Percentiles rank a stretch among this genome's conserved stretches.
These are phyloP conservation scores for Salticus scenicus DNA, from an alignment of 2,888 invertebrate genomes.

Conservation along the genomic window DNA sequence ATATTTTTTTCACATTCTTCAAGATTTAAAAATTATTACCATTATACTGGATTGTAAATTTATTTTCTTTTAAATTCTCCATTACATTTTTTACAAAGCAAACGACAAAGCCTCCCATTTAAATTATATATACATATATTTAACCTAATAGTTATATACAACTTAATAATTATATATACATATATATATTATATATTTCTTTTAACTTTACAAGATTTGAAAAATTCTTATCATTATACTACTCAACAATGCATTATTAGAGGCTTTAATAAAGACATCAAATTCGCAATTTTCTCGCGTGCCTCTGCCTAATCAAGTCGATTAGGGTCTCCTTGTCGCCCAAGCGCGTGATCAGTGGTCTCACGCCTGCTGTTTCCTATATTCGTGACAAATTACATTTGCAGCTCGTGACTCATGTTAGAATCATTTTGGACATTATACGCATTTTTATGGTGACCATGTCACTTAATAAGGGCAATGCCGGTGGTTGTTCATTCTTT, in stretches of 20 bases:
- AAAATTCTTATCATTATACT: background rate
- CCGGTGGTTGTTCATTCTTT: background rate
- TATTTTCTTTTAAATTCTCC: too few species aligned
- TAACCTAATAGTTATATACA: too few species aligned
- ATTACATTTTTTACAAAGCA: too few species aligned
- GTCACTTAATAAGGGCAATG: too few species aligned
- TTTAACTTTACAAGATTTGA: background rate
- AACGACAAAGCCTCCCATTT: too few species aligned
- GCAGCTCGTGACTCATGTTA: conserved; percentile 46
- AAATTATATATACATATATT: too few species aligned
- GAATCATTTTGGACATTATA: background rate
- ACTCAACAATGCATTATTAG: conserved; percentile 2
- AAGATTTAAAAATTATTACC: too few species aligned
- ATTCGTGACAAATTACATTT: conserved; percentile 68
- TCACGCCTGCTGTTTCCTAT: conserved; percentile 63
- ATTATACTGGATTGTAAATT: too few species aligned
- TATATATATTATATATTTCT: too few species aligned
- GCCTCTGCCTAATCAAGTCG: conserved; percentile 56
- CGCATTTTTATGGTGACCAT: too few species aligned
- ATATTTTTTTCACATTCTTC: too few species aligned
- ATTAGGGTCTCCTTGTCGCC: conserved; percentile 63
- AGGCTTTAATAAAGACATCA: conserved; percentile 56
- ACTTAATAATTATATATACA: too few species aligned
- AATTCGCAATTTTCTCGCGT: conserved; percentile 31
- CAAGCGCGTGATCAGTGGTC: conserved; percentile 49